Percentiles rank a stretch among this genome's conserved stretches.
Evolutionary conservation across 2,797 vertebrate genomes (phyloP).

Genomic region (Ceryle rudis): DNA sequence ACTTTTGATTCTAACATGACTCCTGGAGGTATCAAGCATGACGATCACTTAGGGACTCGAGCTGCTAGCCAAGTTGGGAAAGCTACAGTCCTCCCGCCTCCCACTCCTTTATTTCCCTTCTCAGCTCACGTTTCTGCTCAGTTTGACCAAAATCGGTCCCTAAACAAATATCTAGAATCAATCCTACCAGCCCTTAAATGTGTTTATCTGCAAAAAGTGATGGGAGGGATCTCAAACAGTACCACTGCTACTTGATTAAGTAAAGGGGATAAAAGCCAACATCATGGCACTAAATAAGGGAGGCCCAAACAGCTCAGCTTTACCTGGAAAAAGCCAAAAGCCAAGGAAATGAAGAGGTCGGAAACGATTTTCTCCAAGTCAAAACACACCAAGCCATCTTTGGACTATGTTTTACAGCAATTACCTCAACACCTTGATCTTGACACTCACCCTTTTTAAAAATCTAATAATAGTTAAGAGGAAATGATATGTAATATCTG

Average conservation of each 20-base stretch:
- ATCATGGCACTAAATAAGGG: background rate
- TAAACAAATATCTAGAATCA: background rate
- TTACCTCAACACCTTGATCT: background rate
- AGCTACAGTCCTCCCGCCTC: background rate
- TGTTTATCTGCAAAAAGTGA: background rate
- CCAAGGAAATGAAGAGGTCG: background rate
- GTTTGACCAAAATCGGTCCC: background rate
- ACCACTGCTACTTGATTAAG: background rate
- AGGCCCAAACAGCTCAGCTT: background rate
- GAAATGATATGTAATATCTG: background rate
- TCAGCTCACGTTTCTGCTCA: background rate
- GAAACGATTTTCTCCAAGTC: background rate
- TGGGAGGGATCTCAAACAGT: background rate
- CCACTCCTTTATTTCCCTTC: background rate
- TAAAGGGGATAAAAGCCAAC: background rate
- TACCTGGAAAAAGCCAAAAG: background rate
- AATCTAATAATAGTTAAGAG: background rate
- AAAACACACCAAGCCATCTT: background rate
- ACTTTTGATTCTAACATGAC: background rate
- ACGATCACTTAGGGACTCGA: background rate
- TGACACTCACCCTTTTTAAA: background rate
- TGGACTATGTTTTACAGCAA: background rate
- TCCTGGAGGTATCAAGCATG: background rate
- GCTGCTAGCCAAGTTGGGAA: background rate
- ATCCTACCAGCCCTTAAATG: background rate